Evolutionary conservation across 2,888 invertebrate species (phyloP), one percentile per base, ranked within the genome.

Genomic region (Drosophila anomalipes): DNA sequence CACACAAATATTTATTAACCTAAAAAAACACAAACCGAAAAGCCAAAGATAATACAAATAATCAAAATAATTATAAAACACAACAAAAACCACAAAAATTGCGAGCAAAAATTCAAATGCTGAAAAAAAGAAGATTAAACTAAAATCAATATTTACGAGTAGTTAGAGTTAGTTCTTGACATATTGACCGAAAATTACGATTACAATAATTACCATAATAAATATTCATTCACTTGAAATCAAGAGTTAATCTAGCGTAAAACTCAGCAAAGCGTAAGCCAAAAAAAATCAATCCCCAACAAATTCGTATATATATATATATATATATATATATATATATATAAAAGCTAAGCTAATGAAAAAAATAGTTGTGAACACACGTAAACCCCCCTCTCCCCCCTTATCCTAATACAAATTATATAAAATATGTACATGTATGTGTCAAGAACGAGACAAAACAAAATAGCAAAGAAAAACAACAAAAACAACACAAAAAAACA

Each of bases 221-320:
- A 47, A 70, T 70, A 80, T 62, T 71, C 66, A 73, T 67, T 75
- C 69, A 72, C 47, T 58, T 52, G 53, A 69, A 73, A 58, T 35
- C 66, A 57, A 61, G 39, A 85, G 65, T 70, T 77, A 85, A 88
- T 86, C 86, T 88, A 86, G 79, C 86, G 70, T 86, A 71, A 77
- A 78, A 78, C 74, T 78, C 86, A 90, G 89, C 90, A 77, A 74
- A 89, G 90, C 86, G 71, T 77, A 89, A 86, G 86, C 90, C 86
- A 89, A 89, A 88, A 61, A n/a, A 30, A 47, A 39, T 26, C 47
- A 44, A 41, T 41, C 28, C 33, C 47, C 47, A 41, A 22, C 30
- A 58, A 58, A 41, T 9, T 28, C 7, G 22, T 22, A 58, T 14
- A 28, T 4, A 49, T 26, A 28, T 28, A 28, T 16, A 28, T 16